phyloP scores from a whole-genome alignment of 2,797 vertebrate genomes.

The Zalophus californianus region DNA sequence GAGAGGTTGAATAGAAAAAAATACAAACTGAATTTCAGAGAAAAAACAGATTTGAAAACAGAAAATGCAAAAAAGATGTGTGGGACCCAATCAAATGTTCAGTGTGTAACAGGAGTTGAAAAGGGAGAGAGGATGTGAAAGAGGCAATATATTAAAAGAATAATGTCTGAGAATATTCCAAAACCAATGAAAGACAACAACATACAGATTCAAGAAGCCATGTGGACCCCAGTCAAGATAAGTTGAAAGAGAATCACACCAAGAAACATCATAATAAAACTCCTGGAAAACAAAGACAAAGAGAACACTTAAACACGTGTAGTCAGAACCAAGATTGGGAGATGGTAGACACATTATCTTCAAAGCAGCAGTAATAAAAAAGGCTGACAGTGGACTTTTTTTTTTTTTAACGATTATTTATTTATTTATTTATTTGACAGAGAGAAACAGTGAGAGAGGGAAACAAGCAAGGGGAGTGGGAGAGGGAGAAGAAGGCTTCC shows the following conservation, averaged over 20 bases:
- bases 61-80: neutral
- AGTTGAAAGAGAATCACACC: neutral
- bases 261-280: neutral
- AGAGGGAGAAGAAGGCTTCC: too few species aligned
- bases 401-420: too few species aligned
- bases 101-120: neutral
- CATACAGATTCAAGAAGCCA: neutral
- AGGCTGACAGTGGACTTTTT: neutral
- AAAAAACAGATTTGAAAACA: neutral
- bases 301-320: neutral
- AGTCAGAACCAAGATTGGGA: neutral
- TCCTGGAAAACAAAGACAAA: neutral
- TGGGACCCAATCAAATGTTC: neutral
- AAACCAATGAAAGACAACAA: neutral
- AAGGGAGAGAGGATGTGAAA: neutral
- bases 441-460: too few species aligned
- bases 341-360: neutral
- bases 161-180: neutral
- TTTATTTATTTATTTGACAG: too few species aligned
- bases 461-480: too few species aligned
- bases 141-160: neutral
- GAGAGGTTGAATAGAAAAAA: neutral
- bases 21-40: neutral
- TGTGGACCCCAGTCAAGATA: neutral
- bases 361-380: neutral